These are phyloP conservation scores for Sphaeramia orbicularis DNA, from an alignment of 2,797 vertebrate species.

Conservation along the genomic window DNA sequence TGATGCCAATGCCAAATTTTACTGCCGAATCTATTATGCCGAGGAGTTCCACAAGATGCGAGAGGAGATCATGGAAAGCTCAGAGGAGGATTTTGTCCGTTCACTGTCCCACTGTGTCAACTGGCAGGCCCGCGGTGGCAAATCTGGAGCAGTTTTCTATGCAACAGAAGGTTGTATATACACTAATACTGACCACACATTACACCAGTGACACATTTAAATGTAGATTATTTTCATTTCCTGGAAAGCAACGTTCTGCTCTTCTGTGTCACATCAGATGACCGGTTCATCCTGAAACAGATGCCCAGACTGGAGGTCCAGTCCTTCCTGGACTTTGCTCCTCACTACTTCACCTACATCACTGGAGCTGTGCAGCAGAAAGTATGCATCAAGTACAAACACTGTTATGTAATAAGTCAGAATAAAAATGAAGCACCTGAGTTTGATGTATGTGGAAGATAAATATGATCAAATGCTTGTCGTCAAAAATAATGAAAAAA, in stretches of 20 bases:
- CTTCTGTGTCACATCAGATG: conserved; percentile 87
- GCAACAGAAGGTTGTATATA: conserved; percentile 91
- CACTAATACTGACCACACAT: background rate
- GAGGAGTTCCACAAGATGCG: conserved; percentile 98
- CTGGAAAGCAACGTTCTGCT: background rate
- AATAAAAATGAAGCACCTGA: too few species aligned
- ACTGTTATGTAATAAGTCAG: too few species aligned
- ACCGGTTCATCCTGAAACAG: conserved; percentile 98
- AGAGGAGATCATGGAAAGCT: conserved; percentile 94
- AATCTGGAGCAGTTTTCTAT: conserved; percentile 97
- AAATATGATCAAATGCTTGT: too few species aligned
- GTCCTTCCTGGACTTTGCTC: conserved; percentile 98
- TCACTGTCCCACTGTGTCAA: conserved; percentile 97
- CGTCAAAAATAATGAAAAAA: too few species aligned
- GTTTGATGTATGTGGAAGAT: too few species aligned
- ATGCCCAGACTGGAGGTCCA: conserved; percentile 99
- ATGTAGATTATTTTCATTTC: background rate
- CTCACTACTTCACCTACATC: conserved; percentile 98
- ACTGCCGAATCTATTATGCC: conserved; percentile 98
- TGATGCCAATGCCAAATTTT: conserved; percentile 96
- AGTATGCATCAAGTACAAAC: conserved; percentile 71
- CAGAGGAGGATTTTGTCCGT: conserved; percentile 95
- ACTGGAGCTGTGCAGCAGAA: conserved; percentile 97
- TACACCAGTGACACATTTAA: background rate
- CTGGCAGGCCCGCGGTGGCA: conserved; percentile 98